Percentiles rank a stretch among this genome's conserved stretches.
These are phyloP conservation scores for Acleris sparsana DNA, from an alignment of 2,888 invertebrate genomes.

Conservation along the genomic window DNA sequence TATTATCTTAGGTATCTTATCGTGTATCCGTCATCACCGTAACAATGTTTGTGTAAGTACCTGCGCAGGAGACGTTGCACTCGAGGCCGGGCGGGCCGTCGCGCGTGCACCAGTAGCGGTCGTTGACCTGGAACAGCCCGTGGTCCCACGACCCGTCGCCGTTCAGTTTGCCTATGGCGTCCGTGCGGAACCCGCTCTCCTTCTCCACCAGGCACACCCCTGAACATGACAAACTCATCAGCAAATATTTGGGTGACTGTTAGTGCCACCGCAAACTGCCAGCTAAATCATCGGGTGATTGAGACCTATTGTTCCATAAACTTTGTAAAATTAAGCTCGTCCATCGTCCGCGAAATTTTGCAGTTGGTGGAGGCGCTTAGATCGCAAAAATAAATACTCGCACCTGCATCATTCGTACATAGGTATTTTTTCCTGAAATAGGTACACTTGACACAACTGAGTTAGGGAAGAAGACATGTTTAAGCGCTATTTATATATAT, in stretches of 20 bases:
- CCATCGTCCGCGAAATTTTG: no score
- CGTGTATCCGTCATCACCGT: neutral
- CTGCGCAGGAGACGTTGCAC: conserved; percentile 47
- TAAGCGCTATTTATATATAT: no score
- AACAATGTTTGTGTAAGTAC: conserved; percentile 35
- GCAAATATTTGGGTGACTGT: neutral
- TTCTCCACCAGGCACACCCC: conserved; percentile 69
- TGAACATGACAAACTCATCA: conserved; percentile 31
- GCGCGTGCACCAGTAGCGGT: conserved; percentile 48
- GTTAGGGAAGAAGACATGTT: no score
- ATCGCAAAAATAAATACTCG: no score
- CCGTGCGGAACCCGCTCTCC: conserved; percentile 67
- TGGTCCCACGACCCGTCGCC: conserved; percentile 58
- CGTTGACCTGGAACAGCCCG: conserved; percentile 55
- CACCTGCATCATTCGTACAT: no score
- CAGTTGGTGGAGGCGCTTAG: no score
- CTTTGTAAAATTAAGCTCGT: no score
- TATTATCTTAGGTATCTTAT: no score
- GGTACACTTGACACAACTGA: no score
- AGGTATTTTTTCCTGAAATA: no score
- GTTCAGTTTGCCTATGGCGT: conserved; percentile 61
- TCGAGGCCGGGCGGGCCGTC: conserved; percentile 43
- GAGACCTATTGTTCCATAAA: no score
- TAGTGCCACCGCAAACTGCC: neutral
- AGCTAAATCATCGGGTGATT: neutral